Evolutionary conservation across 2,888 invertebrate species (phyloP).

Genomic region (Emmelina monodactyla): DNA sequence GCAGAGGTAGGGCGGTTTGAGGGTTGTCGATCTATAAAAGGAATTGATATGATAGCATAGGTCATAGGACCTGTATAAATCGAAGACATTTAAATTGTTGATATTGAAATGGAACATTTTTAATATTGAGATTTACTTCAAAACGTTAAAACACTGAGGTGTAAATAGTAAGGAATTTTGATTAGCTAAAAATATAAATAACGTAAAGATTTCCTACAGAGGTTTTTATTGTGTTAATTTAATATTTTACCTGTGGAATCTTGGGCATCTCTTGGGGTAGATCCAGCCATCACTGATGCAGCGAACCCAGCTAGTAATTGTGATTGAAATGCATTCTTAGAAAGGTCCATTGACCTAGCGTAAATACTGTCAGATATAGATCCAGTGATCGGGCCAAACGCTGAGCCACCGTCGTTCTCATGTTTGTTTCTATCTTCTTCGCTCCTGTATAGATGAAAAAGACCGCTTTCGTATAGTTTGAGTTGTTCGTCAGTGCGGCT

Average conservation of each 20-base stretch:
- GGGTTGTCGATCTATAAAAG: constrained; percentile 32
- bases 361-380: constrained; percentile 43
- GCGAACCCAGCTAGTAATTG: constrained; percentile 51
- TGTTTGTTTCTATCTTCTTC: constrained; percentile 39
- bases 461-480: constrained; percentile 44
- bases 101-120: too few species aligned
- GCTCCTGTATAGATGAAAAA: constrained; percentile 47
- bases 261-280: constrained; percentile 39
- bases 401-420: constrained; percentile 25
- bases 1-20: constrained; percentile 23
- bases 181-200: too few species aligned
- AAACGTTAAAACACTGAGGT: too few species aligned
- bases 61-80: background rate
- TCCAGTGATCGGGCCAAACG: constrained; percentile 32
- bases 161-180: too few species aligned
- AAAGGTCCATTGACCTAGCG: constrained; percentile 48
- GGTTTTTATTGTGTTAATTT: background rate
- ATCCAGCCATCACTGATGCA: constrained; percentile 50
- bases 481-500: constrained; percentile 33
- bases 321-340: constrained; percentile 49
- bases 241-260: constrained; percentile 34
- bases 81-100: too few species aligned
- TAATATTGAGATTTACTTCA: too few species aligned
- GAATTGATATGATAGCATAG: constrained; percentile 4
- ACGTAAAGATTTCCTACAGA: too few species aligned